Percentiles rank a stretch among this genome's conserved stretches.
These are phyloP conservation scores for Macaria liturata DNA, from an alignment of 2,888 invertebrate species.

Conservation along the genomic window DNA sequence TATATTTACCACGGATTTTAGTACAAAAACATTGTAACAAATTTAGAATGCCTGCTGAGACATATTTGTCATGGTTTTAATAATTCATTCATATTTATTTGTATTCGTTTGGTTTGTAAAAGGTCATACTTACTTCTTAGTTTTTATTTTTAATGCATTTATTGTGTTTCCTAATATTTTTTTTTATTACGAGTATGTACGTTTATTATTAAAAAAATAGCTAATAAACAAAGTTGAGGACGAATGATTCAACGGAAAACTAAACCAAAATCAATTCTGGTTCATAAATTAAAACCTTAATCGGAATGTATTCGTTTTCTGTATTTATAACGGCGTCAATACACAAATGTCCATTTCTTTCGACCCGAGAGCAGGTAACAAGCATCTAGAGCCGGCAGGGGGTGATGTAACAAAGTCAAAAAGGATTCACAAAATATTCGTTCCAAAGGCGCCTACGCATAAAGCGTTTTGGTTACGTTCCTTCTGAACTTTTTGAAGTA, in stretches of 20 bases:
- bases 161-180: neutral
- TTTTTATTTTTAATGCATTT: neutral
- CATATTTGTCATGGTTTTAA: slow-evolving; percentile 6
- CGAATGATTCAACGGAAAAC: no score
- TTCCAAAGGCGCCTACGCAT: neutral
- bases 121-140: no score
- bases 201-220: no score
- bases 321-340: slow-evolving; percentile 72
- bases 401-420: slow-evolving; percentile 57
- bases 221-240: no score
- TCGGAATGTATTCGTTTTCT: slow-evolving; percentile 67
- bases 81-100: no score
- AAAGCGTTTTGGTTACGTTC: no score
- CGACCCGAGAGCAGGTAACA: slow-evolving; percentile 69
- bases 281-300: slow-evolving; percentile 72
- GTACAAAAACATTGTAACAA: no score
- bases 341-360: slow-evolving; percentile 73
- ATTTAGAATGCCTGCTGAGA: slow-evolving; percentile 9
- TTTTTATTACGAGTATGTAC: neutral
- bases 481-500: no score
- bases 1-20: no score
- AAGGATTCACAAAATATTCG: slow-evolving; percentile 6
- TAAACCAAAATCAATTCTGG: slow-evolving; percentile 23
- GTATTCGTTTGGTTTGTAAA: no score
- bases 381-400: slow-evolving; percentile 67